phyloP scores from a whole-genome alignment of 2,113 vertebrate species.

The Ictidomys tridecemlineatus region DNA sequence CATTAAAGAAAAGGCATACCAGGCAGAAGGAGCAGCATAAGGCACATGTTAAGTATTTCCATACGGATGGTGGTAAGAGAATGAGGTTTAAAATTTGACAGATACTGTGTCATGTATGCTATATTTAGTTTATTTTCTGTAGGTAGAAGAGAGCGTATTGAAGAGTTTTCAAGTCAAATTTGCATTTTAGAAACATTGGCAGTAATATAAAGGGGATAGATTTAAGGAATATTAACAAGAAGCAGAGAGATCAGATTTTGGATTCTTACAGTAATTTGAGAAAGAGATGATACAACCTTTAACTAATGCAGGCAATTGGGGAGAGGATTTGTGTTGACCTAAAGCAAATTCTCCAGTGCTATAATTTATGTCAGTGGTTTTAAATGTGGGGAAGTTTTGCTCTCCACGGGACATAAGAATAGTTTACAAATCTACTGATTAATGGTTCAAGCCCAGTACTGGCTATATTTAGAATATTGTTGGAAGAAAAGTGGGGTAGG shows the following conservation, averaged over 20 bases:
- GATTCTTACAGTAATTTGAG: background rate
- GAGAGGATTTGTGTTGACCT: background rate
- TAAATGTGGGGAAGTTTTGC: background rate
- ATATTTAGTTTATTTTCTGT: background rate
- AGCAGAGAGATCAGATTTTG: background rate
- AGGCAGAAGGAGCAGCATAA: background rate
- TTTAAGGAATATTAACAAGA: background rate
- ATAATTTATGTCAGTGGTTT: background rate
- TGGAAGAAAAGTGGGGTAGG: too few relatives aligned
- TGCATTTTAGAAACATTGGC: background rate
- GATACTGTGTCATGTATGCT: background rate
- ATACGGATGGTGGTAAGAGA: background rate
- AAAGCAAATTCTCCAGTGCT: background rate
- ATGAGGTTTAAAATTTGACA: background rate
- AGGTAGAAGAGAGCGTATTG: background rate
- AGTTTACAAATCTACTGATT: background rate
- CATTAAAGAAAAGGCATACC: background rate
- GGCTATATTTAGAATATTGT: too few relatives aligned
- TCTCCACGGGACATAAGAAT: background rate
- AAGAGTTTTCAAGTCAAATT: slow-evolving; percentile 21
- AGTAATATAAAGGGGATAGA: background rate
- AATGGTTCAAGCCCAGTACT: background rate
- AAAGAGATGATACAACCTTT: background rate
- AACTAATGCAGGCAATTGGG: background rate
- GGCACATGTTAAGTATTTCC: background rate